phyloP scores from a whole-genome alignment of 2,113 vertebrate genomes.

The Benitochromis conjunctus region DNA sequence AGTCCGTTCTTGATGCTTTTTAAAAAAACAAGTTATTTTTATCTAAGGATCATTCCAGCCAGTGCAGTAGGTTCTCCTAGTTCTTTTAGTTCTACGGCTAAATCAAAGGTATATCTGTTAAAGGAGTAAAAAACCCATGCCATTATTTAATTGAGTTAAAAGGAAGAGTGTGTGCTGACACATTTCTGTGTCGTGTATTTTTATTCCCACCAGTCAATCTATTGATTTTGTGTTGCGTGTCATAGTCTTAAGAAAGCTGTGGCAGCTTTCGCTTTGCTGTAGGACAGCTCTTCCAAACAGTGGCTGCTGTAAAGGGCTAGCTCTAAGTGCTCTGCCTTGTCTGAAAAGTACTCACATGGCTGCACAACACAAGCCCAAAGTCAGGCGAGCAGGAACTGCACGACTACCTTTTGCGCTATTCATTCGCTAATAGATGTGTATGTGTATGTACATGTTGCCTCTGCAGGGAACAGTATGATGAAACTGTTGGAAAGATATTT shows the following conservation, averaged over 20 bases:
- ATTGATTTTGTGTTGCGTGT: neutral
- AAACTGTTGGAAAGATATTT: neutral
- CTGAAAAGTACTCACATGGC: conserved; percentile 33
- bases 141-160: neutral
- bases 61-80: neutral
- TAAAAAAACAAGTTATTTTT: neutral
- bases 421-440: conserved; percentile 12
- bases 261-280: neutral
- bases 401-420: conserved; percentile 15
- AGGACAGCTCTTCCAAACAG: neutral
- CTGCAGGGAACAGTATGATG: conserved; percentile 2
- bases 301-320: neutral
- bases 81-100: neutral
- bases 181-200: neutral
- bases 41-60: neutral
- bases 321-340: conserved; percentile 23
- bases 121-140: neutral
- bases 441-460: conserved; percentile 4
- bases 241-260: neutral
- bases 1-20: neutral
- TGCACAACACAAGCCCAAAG: conserved; percentile 27
- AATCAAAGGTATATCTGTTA: neutral
- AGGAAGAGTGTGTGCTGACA: neutral
- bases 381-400: conserved; percentile 9
- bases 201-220: conserved; percentile 1